phyloP scores from a whole-genome alignment of 1,140 invertebrate genomes.

The Eubasilissa regina region DNA sequence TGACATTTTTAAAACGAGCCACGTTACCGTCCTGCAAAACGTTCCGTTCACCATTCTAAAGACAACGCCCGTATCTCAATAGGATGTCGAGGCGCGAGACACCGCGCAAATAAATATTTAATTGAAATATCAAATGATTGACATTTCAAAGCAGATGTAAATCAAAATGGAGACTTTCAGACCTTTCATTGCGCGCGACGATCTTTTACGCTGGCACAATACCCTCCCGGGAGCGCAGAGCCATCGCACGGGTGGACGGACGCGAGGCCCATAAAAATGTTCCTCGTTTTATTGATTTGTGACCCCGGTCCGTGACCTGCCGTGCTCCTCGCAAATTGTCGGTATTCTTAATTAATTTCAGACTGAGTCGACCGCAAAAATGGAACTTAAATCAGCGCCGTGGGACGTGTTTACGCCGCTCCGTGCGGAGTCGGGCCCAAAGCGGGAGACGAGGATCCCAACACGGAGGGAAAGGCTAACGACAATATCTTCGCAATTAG shows the following conservation, averaged over 20 bases:
- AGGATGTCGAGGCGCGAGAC: neutral
- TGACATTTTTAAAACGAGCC: too few species aligned
- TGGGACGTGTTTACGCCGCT: conserved; percentile 4
- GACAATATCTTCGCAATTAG: conserved; percentile 41
- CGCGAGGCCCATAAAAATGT: conserved; percentile 18
- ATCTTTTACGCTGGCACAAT: neutral
- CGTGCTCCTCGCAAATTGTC: neutral
- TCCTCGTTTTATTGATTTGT: conserved; percentile 29
- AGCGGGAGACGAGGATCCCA: neutral
- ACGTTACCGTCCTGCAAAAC: neutral
- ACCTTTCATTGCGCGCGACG: conserved; percentile 8
- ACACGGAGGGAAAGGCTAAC: neutral
- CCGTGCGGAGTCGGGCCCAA: neutral
- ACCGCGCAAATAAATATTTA: conserved; percentile 1
- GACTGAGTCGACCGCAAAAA: conserved; percentile 29
- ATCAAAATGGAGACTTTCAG: neutral
- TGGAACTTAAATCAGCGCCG: conserved; percentile 38
- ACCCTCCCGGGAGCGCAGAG: neutral
- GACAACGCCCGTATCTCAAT: neutral
- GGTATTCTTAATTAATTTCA: conserved; percentile 36
- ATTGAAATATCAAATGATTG: conserved; percentile 23
- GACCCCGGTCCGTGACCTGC: conserved; percentile 9
- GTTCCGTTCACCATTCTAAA: neutral
- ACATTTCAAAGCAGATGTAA: conserved; percentile 17
- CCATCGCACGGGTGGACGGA: neutral